Percentiles rank a stretch among this genome's conserved stretches.
These are phyloP conservation scores for Atrina japonica DNA, from an alignment of 2,888 invertebrate species.

Conservation along the genomic window DNA sequence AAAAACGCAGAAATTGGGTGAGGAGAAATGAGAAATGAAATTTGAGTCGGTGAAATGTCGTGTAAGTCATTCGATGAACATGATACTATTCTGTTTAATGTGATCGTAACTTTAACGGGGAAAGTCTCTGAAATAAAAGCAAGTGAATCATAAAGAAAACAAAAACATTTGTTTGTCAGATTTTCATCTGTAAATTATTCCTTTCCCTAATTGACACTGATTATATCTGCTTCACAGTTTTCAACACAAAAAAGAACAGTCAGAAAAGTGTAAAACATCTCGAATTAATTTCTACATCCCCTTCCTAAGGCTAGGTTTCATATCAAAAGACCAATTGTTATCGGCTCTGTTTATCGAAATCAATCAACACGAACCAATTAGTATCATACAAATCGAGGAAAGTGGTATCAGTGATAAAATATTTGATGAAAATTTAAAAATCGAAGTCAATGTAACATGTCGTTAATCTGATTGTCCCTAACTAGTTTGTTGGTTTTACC, in stretches of 20 bases:
- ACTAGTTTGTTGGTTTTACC: slow-evolving; percentile 2
- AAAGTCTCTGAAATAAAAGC: too few relatives aligned
- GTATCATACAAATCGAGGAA: not conserved
- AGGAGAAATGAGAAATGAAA: too few relatives aligned
- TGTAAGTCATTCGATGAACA: too few relatives aligned
- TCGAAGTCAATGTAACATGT: not conserved
- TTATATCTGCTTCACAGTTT: slow-evolving; percentile 8
- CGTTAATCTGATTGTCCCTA: slow-evolving; percentile 1
- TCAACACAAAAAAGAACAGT: not conserved
- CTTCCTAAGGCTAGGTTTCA: not conserved
- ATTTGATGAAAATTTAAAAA: not conserved
- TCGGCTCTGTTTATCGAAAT: not conserved
- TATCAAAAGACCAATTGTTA: not conserved
- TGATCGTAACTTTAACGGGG: too few relatives aligned
- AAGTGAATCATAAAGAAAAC: too few relatives aligned
- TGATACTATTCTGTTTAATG: too few relatives aligned
- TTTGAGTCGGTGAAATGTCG: too few relatives aligned
- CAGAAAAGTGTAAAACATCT: not conserved
- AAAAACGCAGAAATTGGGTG: too few relatives aligned
- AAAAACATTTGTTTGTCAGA: too few relatives aligned
- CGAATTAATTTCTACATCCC: not conserved
- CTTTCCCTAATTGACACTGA: slow-evolving; percentile 16
- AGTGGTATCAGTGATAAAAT: slow-evolving; percentile 1
- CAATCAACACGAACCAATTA: slow-evolving; percentile 10
- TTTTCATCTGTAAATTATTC: too few relatives aligned